Base-by-base conservation (phyloP, 2,888 invertebrate genomes). In the Boloria euphrosyne region DNA sequence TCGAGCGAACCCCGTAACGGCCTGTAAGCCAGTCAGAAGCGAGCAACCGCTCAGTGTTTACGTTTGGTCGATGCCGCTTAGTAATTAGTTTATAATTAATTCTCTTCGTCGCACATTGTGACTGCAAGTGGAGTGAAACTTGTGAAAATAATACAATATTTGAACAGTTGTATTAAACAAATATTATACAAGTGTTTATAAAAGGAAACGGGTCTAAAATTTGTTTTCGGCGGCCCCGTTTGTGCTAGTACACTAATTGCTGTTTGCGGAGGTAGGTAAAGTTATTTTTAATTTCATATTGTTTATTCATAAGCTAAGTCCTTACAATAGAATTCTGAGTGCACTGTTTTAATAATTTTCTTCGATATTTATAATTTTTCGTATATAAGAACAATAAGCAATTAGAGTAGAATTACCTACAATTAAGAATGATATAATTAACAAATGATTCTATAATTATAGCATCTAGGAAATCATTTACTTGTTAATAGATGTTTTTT, bases 121-220 rank as follows among this genome's bases (percentile, higher is more conserved):
- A 88, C 87, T 82, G 80, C 75, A 83, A 86, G 86, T 88, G 88
- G 77, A 87, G 89, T 91, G 88, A 84, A 85, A 81, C 76, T 81
- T 75, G 79, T 78, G 74, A 69, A 62, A 76, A 76, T 67, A 73
- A 77, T 73, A 68, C 71, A 70, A 74, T 74, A 73, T 68, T 76
- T 74, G 77, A 73, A 80, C 74, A 68, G 72, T 77, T 64, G 44
- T 61, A 61, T 44, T 59, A 22, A 62, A 69, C 27, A 54, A 50
- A 52, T 62, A 66, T 59, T 49, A 51, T 62, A 62, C 51, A 65
- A 49, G 66, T 53, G 63, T 27, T 64, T 27, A 61, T 60, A 18
- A 17, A 57, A 17, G 16, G 62, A 46, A 52, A 68, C 22, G 65
- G 53, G 18, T 52, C 18, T 58, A 53, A 59, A 69, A 57, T 69